These are phyloP conservation scores for Psilanteris sp. DNA, from an alignment of 1,140 invertebrate species.

Conservation along the genomic window DNA sequence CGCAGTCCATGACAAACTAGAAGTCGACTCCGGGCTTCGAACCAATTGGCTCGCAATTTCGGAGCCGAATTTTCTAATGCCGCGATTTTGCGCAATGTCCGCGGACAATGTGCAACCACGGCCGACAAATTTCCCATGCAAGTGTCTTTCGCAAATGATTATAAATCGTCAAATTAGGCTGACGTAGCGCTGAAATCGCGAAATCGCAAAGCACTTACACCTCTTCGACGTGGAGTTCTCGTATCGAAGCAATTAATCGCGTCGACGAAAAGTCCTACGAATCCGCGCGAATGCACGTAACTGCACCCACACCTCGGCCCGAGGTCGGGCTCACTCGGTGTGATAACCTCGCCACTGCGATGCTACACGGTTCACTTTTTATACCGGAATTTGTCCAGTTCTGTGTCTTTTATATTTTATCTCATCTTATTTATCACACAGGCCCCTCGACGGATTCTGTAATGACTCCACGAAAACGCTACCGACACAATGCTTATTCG, in stretches of 20 bases:
- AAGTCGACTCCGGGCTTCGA: no score
- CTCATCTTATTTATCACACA: conserved; percentile 44
- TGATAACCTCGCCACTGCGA: conserved; percentile 51
- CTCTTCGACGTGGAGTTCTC: conserved; percentile 53
- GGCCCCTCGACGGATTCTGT: conserved; percentile 29
- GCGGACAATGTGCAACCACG: no score
- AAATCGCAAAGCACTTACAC: conserved; percentile 58
- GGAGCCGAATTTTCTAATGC: no score
- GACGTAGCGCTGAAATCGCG: conserved; percentile 49
- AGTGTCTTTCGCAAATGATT: conserved; percentile 31
- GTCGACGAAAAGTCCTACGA: conserved; percentile 62
- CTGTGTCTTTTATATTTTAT: conserved; percentile 57
- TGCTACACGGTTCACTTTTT: conserved; percentile 49
- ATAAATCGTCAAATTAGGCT: conserved; percentile 56
- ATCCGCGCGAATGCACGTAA: conserved; percentile 62
- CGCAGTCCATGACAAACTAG: no score
- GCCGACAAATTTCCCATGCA: conserved; percentile 9
- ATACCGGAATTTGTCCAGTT: conserved; percentile 56
- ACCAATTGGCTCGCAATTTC: background rate
- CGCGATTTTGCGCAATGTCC: no score
- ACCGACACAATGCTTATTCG: conserved; percentile 16
- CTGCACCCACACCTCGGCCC: conserved; percentile 57
- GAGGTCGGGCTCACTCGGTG: conserved; percentile 42
- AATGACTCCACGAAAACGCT: conserved; percentile 37
- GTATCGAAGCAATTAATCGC: conserved; percentile 66